A percentile compares a stretch with the other conserved stretches of the same genome.
phyloP scores from a whole-genome alignment of 1,140 invertebrate genomes.

The Dendrolimus punctatus region DNA sequence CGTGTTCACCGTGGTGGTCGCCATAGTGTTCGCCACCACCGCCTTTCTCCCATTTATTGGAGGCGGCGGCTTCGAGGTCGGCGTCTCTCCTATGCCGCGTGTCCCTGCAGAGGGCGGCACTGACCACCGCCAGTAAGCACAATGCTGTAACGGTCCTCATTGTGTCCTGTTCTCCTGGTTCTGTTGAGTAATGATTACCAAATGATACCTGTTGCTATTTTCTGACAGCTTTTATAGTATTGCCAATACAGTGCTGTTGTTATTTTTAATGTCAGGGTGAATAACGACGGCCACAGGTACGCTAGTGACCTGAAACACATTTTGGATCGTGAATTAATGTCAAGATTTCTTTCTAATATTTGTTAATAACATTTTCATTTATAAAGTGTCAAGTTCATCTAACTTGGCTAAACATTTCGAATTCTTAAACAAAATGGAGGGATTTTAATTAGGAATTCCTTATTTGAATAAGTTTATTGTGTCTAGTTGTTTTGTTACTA shows the following conservation, averaged over 20 bases:
- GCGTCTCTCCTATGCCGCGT: constrained; percentile 55
- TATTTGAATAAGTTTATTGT: too few species aligned
- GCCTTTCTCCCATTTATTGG: constrained; percentile 73
- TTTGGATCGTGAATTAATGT: constrained; percentile 7
- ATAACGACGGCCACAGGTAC: constrained; percentile 38
- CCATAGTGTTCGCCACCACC: constrained; percentile 67
- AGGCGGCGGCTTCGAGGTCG: constrained; percentile 70
- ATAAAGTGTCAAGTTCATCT: neutral
- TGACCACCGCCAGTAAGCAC: constrained; percentile 30
- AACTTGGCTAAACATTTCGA: neutral
- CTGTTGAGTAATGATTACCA: constrained; percentile 49
- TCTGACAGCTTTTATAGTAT: constrained; percentile 62
- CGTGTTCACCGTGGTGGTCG: constrained; percentile 63
- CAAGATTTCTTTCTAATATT: constrained; percentile 1
- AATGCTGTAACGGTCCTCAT: constrained; percentile 42
- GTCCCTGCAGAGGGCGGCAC: constrained; percentile 34
- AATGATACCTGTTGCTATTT: constrained; percentile 58
- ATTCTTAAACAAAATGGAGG: too few species aligned
- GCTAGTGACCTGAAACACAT: constrained; percentile 49
- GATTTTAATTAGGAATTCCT: too few species aligned
- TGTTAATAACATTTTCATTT: too few species aligned
- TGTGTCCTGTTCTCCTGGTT: constrained; percentile 33
- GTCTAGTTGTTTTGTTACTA: too few species aligned
- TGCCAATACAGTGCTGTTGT: constrained; percentile 43
- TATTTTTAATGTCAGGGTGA: constrained; percentile 61